Conservation (phyloP, 2,888 invertebrate species). For the Hirtodrosophila confusa region DNA sequence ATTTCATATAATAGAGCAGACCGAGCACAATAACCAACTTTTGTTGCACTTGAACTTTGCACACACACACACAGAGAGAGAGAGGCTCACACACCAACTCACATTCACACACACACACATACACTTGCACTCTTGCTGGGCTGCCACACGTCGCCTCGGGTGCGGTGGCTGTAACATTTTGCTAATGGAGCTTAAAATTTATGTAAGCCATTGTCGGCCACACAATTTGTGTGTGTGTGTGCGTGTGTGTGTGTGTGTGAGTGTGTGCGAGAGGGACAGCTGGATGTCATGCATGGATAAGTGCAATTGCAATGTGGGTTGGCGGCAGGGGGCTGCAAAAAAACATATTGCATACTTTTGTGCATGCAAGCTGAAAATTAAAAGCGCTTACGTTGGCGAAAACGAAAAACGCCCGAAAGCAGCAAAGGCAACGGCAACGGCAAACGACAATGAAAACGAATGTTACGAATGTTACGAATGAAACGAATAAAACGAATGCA, state of each 20-base stretch:
- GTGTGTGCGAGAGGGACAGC: constrained; percentile 15
- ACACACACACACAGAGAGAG: constrained; percentile 10
- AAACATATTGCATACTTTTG: constrained; percentile 79
- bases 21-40: constrained; percentile 63
- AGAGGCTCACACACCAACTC: no score
- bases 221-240: constrained; percentile 28
- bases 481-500: constrained; percentile 49
- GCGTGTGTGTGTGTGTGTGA: constrained; percentile 13
- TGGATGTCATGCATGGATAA: constrained; percentile 73
- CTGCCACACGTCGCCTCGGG: constrained; percentile 62
- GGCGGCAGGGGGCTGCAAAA: constrained; percentile 19
- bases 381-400: constrained; percentile 74
- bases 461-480: constrained; percentile 48
- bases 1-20: constrained; percentile 65
- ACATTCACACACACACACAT: background rate
- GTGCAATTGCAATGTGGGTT: constrained; percentile 48
- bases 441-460: constrained; percentile 55
- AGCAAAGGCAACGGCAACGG: constrained; percentile 10
- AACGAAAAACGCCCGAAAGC: constrained; percentile 40
- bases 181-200: constrained; percentile 80
- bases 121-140: constrained; percentile 2
- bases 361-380: constrained; percentile 81
- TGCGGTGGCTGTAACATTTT: constrained; percentile 69
- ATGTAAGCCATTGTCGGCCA: constrained; percentile 75
- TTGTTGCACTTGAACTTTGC: constrained; percentile 76